Conservation (phyloP, 2,797 vertebrate genomes). For the Anolis apletophallus region DNA sequence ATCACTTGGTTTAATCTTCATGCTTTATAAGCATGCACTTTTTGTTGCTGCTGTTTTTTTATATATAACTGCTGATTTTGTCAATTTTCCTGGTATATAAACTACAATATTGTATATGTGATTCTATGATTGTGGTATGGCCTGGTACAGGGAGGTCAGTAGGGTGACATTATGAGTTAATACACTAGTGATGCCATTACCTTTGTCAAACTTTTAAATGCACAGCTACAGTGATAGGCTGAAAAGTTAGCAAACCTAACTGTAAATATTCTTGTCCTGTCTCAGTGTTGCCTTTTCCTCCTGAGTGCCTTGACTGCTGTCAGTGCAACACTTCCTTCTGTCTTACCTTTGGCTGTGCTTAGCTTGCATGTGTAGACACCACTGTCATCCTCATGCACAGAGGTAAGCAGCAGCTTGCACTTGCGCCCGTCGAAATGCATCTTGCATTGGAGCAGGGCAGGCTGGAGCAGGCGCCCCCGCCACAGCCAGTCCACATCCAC, state of each 20-base stretch:
- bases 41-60: no score
- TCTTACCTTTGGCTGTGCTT: conserved; percentile 94
- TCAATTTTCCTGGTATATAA: no score
- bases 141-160: no score
- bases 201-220: background rate
- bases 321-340: background rate
- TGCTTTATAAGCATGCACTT: no score
- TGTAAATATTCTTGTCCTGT: background rate
- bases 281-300: background rate
- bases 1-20: no score
- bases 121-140: no score
- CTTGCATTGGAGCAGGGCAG: conserved; percentile 97
- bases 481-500: conserved; percentile 97
- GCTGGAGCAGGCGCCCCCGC: conserved; percentile 94
- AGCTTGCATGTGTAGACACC: conserved; percentile 96
- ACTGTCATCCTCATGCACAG: conserved; percentile 96
- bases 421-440: conserved; percentile 97
- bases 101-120: no score
- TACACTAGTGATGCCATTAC: no score
- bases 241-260: background rate
- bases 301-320: background rate
- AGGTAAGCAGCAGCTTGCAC: conserved; percentile 94
- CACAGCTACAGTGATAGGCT: background rate
- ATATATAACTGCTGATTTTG: no score
- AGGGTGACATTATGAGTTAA: no score